Evolutionary conservation across 2,113 vertebrate genomes (phyloP).

Genomic region (Colius striatus): DNA sequence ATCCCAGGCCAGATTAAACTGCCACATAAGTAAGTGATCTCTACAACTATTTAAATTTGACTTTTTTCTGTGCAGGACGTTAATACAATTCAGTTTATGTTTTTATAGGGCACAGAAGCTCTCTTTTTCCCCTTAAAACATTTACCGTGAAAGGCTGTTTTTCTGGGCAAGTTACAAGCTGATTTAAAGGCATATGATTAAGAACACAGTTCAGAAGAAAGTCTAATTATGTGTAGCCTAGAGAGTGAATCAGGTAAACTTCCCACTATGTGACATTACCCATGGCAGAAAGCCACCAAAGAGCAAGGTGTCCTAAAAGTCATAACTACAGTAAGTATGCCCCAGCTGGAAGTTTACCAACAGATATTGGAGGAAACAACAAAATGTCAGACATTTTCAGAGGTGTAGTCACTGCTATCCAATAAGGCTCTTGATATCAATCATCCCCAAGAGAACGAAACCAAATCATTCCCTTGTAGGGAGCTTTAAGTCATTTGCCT

Average conservation of each 20-base stretch:
- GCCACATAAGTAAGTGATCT: constrained; percentile 40
- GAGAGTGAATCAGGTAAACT: neutral
- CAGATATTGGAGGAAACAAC: neutral
- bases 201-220: neutral
- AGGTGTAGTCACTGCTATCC: neutral
- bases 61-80: neutral
- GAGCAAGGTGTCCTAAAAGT: neutral
- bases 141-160: neutral
- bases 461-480: neutral
- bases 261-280: neutral
- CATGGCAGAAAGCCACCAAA: neutral
- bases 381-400: neutral
- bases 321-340: neutral
- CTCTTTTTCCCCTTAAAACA: constrained; percentile 2
- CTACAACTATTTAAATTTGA: constrained; percentile 41
- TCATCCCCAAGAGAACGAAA: neutral
- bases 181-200: constrained; percentile 19
- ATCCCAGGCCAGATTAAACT: constrained; percentile 53
- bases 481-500: neutral
- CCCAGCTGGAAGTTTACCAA: neutral
- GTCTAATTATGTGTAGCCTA: neutral
- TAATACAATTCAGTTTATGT: neutral
- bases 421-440: neutral
- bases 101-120: neutral
- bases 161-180: neutral